A percentile compares a stretch with the other conserved stretches of the same genome.
Evolutionary conservation across 2,113 vertebrate genomes (phyloP).

Genomic region (Pseudolaguvia tuberculata): DNA sequence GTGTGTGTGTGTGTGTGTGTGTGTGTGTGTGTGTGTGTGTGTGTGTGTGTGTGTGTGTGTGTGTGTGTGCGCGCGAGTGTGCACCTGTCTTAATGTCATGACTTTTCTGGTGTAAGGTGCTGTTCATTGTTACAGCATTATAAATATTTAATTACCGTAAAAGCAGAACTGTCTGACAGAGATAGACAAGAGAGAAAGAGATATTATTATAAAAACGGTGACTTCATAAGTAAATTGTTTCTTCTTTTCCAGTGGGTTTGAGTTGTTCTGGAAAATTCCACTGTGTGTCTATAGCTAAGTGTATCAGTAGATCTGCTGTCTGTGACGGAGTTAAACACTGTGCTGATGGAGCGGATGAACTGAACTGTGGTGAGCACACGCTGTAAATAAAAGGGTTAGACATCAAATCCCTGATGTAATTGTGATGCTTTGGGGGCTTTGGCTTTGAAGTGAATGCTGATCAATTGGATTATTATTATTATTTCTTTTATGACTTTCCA

Average conservation of each 20-base stretch:
- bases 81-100: conserved; percentile 12
- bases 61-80: conserved; percentile 28
- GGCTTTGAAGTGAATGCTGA: background rate
- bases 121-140: conserved; percentile 22
- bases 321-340: conserved; percentile 55
- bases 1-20: too few relatives aligned
- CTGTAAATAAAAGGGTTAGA: background rate
- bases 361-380: conserved; percentile 51
- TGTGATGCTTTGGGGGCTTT: background rate
- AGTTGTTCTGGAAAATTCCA: conserved; percentile 55
- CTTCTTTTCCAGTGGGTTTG: conserved; percentile 46
- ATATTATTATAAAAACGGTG: too few relatives aligned
- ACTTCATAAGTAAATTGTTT: background rate
- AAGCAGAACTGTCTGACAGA: conserved; percentile 5
- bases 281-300: conserved; percentile 46
- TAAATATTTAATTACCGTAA: conserved; percentile 40
- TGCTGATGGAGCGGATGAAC: conserved; percentile 51
- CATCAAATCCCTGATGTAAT: too few relatives aligned
- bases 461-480: background rate
- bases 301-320: conserved; percentile 46
- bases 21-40: too few relatives aligned
- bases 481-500: background rate
- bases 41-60: conserved; percentile 26
- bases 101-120: conserved; percentile 15
- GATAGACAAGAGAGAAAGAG: too few relatives aligned